phyloP scores from a whole-genome alignment of 2,113 vertebrate species.

The Xiphorhynchus elegans region DNA sequence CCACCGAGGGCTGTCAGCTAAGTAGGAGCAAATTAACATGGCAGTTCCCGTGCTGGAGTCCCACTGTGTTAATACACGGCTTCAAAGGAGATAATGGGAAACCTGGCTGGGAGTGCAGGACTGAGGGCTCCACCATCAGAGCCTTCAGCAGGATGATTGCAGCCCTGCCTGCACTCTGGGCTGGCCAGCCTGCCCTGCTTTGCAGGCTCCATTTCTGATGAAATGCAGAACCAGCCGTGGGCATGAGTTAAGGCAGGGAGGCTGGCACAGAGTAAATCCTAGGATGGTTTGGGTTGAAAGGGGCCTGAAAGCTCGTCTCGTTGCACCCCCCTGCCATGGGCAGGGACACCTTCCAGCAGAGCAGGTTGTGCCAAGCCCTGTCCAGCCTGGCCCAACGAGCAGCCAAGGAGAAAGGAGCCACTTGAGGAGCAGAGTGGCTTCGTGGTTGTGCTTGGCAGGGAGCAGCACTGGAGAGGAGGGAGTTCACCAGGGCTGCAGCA shows the following conservation, averaged over 20 bases:
- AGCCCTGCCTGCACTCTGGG: not conserved
- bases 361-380: not conserved
- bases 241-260: not conserved
- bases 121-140: not conserved
- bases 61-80: slow-evolving; percentile 1
- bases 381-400: not conserved
- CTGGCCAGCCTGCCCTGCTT: not conserved
- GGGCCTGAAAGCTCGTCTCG: not conserved
- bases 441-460: not conserved
- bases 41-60: not conserved
- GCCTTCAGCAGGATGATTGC: not conserved
- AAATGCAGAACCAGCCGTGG: not conserved
- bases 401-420: not conserved
- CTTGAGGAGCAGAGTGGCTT: not conserved
- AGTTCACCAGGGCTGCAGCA: not conserved
- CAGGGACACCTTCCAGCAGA: not conserved
- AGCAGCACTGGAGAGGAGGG: not conserved
- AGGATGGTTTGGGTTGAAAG: not conserved
- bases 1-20: not conserved
- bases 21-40: not conserved
- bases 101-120: not conserved
- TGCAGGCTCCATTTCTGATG: not conserved
- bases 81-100: not conserved
- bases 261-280: not conserved
- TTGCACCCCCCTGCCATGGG: not conserved